phyloP scores from a whole-genome alignment of 2,113 vertebrate genomes.

The Hoplias malabaricus region DNA sequence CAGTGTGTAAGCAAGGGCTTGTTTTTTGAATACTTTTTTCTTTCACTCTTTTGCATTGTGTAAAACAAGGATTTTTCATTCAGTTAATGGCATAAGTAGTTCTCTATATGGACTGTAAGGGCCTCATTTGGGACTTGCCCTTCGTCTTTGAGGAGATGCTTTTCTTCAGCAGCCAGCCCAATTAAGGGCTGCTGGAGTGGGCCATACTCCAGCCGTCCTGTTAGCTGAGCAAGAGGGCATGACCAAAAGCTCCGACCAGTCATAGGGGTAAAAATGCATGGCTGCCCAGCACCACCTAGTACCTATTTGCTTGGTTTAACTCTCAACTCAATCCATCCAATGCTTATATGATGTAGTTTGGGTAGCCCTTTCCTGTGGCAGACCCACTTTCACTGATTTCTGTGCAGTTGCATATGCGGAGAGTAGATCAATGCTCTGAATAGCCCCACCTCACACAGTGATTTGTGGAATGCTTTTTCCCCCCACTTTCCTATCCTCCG shows the following conservation, averaged over 20 bases:
- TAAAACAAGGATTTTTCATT: conserved; percentile 18
- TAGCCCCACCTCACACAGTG: neutral
- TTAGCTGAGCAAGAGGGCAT: conserved; percentile 29
- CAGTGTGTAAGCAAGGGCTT: conserved; percentile 18
- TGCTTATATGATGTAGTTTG: conserved; percentile 12
- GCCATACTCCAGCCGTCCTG: neutral
- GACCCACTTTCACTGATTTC: conserved; percentile 14
- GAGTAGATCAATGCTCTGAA: conserved; percentile 16
- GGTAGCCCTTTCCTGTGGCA: neutral
- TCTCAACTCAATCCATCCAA: conserved; percentile 6
- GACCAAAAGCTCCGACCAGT: conserved; percentile 23
- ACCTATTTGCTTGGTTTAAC: neutral
- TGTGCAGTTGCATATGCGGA: conserved; percentile 5
- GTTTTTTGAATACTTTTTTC: conserved; percentile 17
- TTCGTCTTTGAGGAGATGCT: conserved; percentile 33
- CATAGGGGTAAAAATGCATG: conserved; percentile 13
- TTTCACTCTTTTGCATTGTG: conserved; percentile 13
- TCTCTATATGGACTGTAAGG: neutral
- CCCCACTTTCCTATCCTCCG: neutral
- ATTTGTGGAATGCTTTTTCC: neutral
- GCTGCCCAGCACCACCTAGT: neutral
- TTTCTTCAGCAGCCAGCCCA: conserved; percentile 21
- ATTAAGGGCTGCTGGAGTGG: conserved; percentile 26
- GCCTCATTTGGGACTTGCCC: conserved; percentile 29
- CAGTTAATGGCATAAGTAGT: conserved; percentile 34